These are phyloP conservation scores for Vanessa atalanta DNA, from an alignment of 1,140 invertebrate species.

Conservation along the genomic window DNA sequence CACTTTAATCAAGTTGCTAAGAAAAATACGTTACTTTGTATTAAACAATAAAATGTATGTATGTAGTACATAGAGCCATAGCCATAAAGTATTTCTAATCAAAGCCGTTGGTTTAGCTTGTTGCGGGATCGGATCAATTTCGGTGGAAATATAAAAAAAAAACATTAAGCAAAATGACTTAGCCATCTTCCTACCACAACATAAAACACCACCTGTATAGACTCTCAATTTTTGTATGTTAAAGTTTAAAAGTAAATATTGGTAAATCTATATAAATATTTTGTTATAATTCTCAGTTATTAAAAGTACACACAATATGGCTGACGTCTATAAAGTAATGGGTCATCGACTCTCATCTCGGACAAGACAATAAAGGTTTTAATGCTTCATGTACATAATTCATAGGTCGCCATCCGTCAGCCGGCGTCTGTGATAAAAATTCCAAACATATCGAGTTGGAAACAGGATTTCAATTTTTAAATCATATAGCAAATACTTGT, in stretches of 20 bases:
- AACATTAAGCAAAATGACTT: not conserved
- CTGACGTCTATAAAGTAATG: slow-evolving; percentile 24
- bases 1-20: no score
- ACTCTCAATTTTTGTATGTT: no score
- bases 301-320: not conserved
- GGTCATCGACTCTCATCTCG: slow-evolving; percentile 45
- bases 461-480: slow-evolving; percentile 13
- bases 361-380: slow-evolving; percentile 54
- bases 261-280: not conserved
- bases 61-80: no score
- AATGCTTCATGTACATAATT: slow-evolving; percentile 66
- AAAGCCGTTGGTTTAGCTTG: no score
- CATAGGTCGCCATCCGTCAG: slow-evolving; percentile 55
- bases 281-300: not conserved
- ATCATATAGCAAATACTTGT: not conserved
- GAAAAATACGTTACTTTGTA: no score
- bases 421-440: slow-evolving; percentile 63
- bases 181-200: no score
- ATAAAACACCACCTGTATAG: no score
- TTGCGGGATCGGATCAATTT: no score
- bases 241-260: no score
- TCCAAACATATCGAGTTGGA: slow-evolving; percentile 48
- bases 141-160: no score
- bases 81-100: no score
- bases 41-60: no score